Percentiles rank a stretch among this genome's conserved stretches.
Conservation (phyloP, 2,888 invertebrate species). For the Calliphora vomitoria region DNA sequence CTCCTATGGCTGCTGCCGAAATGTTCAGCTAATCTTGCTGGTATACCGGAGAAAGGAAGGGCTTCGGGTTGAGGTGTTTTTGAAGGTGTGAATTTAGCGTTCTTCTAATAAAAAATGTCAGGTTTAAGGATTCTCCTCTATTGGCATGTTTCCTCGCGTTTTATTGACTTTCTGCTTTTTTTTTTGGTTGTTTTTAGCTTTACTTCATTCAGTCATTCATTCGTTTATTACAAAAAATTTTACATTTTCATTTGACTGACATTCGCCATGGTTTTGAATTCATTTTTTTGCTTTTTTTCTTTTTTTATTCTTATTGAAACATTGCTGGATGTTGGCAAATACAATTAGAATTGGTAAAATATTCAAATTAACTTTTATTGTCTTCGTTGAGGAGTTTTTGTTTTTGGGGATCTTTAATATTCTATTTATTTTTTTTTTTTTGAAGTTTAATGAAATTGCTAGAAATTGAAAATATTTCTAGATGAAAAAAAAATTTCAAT, state of each 20-base stretch:
- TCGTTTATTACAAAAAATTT: constrained; percentile 55
- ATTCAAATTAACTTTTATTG: constrained; percentile 76
- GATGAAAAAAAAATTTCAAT: background rate
- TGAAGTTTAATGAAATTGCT: background rate
- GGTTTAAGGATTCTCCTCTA: background rate
- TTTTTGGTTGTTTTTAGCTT: constrained; percentile 26
- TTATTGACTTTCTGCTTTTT: constrained; percentile 55
- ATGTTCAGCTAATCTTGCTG: constrained; percentile 42
- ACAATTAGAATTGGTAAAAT: constrained; percentile 79
- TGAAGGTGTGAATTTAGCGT: constrained; percentile 41
- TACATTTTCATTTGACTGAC: constrained; percentile 42
- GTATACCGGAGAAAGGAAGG: background rate
- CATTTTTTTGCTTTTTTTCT: constrained; percentile 23
- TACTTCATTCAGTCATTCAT: constrained; percentile 11
- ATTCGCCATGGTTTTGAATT: constrained; percentile 38
- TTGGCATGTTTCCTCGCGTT: constrained; percentile 19
- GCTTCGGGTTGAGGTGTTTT: background rate
- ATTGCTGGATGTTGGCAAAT: constrained; percentile 78
- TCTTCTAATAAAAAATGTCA: background rate
- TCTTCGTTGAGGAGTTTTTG: constrained; percentile 44
- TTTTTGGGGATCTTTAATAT: constrained; percentile 13
- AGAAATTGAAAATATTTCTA: background rate
- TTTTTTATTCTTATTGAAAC: constrained; percentile 56
- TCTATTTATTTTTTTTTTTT: background rate
- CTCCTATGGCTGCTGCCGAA: background rate